A percentile compares a stretch with the other conserved stretches of the same genome.
Conservation (phyloP, 2,113 vertebrate species). For the Lamprologus ornatipinnis region DNA sequence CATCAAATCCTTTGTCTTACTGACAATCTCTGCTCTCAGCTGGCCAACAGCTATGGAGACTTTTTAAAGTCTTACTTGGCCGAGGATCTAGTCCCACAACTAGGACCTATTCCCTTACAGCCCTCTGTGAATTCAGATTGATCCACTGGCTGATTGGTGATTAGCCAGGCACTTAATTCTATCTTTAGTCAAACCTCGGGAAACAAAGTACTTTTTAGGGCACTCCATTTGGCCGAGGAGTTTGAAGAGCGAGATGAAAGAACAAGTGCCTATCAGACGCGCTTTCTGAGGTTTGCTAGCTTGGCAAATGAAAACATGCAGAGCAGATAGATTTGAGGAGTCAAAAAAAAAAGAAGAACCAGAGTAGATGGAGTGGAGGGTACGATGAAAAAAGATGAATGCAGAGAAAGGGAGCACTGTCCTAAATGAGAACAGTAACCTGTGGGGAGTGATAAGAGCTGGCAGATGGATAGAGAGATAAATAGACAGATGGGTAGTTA, state of each 20-base stretch:
- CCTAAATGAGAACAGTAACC: constrained; percentile 51
- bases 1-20: constrained; percentile 18
- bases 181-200: not conserved
- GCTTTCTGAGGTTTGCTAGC: not conserved
- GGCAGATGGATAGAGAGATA: constrained; percentile 62
- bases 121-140: not conserved
- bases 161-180: constrained; percentile 14
- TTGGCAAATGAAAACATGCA: not conserved
- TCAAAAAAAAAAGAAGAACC: not conserved
- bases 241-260: constrained; percentile 27
- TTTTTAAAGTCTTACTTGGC: not conserved
- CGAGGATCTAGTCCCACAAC: not conserved
- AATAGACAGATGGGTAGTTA: constrained; percentile 68
- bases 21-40: constrained; percentile 4
- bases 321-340: constrained; percentile 30
- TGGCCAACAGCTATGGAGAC: not conserved
- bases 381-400: not conserved
- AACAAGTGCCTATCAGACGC: not conserved
- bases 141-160: constrained; percentile 17
- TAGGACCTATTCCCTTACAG: not conserved
- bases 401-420: not conserved
- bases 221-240: not conserved
- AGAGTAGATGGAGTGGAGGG: not conserved
- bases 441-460: constrained; percentile 56
- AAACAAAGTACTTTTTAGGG: constrained; percentile 11